A percentile compares a stretch with the other conserved stretches of the same genome.
These are phyloP conservation scores for Branchinecta lynchi DNA, from an alignment of 1,140 invertebrate species.

Conservation along the genomic window DNA sequence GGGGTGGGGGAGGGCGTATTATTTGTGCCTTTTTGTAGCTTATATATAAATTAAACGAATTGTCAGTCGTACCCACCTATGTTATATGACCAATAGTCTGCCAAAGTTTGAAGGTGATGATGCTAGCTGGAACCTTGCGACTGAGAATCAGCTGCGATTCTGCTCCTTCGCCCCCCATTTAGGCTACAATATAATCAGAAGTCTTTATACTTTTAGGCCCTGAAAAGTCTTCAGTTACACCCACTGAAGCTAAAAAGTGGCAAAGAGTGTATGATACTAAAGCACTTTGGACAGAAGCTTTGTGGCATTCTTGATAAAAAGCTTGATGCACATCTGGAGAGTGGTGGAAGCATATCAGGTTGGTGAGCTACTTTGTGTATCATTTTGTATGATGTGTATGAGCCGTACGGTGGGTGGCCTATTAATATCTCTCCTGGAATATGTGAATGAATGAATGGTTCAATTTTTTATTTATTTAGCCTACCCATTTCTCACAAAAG, in stretches of 20 bases:
- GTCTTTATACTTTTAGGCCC: not conserved
- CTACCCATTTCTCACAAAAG: too few relatives aligned
- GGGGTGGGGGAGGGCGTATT: too few relatives aligned
- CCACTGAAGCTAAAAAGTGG: not conserved
- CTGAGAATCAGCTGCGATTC: not conserved
- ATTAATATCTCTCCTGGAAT: too few relatives aligned
- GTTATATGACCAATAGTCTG: not conserved
- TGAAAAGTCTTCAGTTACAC: not conserved
- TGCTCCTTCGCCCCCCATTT: not conserved
- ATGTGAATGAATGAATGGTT: too few relatives aligned
- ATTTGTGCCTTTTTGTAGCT: too few relatives aligned
- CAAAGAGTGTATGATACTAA: not conserved
- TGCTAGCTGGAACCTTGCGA: not conserved
- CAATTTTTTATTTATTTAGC: too few relatives aligned
- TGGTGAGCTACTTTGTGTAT: not conserved
- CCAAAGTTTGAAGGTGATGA: not conserved
- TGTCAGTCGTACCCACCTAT: not conserved
- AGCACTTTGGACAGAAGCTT: constrained; percentile 3
- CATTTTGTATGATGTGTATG: too few relatives aligned
- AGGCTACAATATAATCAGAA: not conserved
- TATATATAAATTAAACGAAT: not conserved
- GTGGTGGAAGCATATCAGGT: not conserved
- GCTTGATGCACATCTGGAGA: not conserved
- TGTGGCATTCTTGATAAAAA: not conserved
- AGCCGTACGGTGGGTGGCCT: too few relatives aligned